Conservation (phyloP, 37 sponge, comb jelly and placozoan genomes). For the Eunapius fragilis region DNA sequence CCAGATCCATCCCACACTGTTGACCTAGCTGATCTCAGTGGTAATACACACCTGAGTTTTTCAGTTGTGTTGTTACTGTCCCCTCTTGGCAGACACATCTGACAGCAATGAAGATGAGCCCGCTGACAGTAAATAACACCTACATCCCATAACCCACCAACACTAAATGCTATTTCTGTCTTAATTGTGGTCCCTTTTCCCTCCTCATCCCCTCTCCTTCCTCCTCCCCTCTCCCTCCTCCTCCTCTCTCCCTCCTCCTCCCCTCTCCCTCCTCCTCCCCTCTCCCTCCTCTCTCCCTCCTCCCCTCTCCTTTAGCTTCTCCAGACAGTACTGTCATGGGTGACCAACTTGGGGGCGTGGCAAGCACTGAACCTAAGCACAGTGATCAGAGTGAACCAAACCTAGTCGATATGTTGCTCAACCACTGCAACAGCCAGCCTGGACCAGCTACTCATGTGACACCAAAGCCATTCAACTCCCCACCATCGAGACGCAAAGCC, state of each 20-base stretch:
- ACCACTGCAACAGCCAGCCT: neutral
- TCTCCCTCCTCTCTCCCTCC: neutral
- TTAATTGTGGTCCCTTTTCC: no score
- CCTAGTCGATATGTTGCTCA: neutral
- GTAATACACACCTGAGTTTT: no score
- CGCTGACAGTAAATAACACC: neutral
- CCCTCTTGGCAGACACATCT: neutral
- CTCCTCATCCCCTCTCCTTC: neutral
- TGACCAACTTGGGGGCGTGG: no score
- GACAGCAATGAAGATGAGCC: conserved; percentile 4
- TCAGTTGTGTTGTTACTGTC: no score
- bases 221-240: neutral
- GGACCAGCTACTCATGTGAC: neutral
- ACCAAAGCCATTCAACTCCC: neutral
- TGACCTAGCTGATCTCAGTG: neutral
- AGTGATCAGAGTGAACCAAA: neutral
- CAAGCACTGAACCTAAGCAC: neutral
- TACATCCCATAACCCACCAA: neutral
- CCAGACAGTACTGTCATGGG: neutral
- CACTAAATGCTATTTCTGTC: neutral
- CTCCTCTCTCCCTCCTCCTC: neutral
- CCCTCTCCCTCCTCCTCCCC: neutral
- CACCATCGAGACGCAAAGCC: neutral
- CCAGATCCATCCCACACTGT: conserved; percentile 29
- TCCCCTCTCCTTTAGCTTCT: neutral